Conservation (phyloP, 2,113 vertebrate species). For the Ammodytes marinus region DNA sequence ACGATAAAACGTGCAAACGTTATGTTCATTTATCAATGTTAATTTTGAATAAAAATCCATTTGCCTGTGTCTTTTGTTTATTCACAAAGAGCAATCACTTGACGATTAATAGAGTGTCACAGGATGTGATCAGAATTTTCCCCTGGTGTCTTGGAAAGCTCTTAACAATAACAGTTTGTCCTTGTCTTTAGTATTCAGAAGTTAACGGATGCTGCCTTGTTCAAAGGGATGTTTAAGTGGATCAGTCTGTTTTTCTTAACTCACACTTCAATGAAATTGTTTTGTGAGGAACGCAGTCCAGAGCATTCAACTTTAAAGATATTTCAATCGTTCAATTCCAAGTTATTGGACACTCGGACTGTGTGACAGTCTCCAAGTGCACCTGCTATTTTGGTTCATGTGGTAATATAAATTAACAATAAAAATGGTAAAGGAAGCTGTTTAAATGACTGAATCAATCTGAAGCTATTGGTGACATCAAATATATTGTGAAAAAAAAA, state of each 20-base stretch:
- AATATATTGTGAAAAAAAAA: not conserved
- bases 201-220: not conserved
- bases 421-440: not conserved
- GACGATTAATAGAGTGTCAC: not conserved
- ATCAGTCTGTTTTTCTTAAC: not conserved
- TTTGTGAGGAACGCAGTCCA: not conserved
- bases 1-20: slow-evolving; percentile 5
- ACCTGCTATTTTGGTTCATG: not conserved
- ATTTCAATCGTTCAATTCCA: not conserved
- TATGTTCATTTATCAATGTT: slow-evolving; percentile 24
- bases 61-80: not conserved
- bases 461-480: not conserved
- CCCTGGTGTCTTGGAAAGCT: not conserved
- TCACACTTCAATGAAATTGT: not conserved
- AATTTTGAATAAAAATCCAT: not conserved
- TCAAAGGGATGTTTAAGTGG: not conserved
- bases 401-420: no score
- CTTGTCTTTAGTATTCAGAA: not conserved
- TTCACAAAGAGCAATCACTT: not conserved
- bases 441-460: not conserved
- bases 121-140: slow-evolving; percentile 1
- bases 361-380: not conserved
- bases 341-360: not conserved
- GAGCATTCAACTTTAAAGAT: not conserved
- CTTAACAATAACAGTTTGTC: not conserved